phyloP scores from a whole-genome alignment of 2,888 invertebrate genomes.

The Xylota segnis region DNA sequence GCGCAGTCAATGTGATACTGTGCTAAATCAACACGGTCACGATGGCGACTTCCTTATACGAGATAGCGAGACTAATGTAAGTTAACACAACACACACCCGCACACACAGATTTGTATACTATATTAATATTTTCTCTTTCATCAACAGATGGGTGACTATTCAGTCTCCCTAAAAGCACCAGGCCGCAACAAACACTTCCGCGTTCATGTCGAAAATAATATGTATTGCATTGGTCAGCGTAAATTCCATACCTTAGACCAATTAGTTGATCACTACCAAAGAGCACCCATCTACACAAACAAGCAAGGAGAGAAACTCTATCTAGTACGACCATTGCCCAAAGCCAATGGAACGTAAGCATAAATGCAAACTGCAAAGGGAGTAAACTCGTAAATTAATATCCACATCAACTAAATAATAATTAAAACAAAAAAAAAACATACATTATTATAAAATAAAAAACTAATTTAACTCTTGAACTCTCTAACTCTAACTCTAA shows the following conservation, averaged over 20 bases:
- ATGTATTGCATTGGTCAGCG: conserved; percentile 99
- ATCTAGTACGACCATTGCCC: conserved; percentile 96
- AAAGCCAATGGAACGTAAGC: conserved; percentile 86
- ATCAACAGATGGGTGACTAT: conserved; percentile 96
- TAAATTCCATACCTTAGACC: conserved; percentile 97
- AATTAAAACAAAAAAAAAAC: conserved; percentile 19
- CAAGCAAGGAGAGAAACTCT: conserved; percentile 98
- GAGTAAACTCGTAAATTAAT: conserved; percentile 51
- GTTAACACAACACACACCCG: conserved; percentile 81
- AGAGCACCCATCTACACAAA: conserved; percentile 99
- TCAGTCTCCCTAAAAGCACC: conserved; percentile 99
- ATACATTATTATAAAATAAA: conserved; percentile 50
- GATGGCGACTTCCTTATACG: conserved; percentile 99
- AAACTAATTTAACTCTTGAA: conserved; percentile 64
- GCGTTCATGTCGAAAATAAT: conserved; percentile 97
- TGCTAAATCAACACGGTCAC: conserved; percentile 97
- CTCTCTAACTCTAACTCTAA: too few relatives aligned
- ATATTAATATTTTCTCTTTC: conserved; percentile 15
- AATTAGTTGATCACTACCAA: conserved; percentile 99
- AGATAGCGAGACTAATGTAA: conserved; percentile 99
- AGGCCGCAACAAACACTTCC: conserved; percentile 99
- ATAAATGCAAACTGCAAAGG: neutral
- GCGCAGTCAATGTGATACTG: conserved; percentile 97
- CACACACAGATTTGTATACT: neutral
- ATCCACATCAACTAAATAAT: conserved; percentile 65